Evolutionary conservation across 2,888 invertebrate species (phyloP).

Genomic region (Neoscelio sp.): DNA sequence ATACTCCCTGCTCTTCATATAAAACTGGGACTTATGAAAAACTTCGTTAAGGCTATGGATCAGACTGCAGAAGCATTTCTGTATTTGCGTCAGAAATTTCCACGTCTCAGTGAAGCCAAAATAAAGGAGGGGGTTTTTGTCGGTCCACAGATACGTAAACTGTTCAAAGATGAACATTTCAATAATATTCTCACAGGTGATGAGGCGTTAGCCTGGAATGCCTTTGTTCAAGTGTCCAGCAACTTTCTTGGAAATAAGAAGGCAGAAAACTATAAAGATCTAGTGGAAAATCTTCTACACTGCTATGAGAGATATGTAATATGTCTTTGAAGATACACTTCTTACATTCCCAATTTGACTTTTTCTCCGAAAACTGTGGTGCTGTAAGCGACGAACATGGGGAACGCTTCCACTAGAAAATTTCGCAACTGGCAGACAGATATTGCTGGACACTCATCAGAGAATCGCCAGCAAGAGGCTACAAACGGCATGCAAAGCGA

Average conservation of each 20-base stretch:
- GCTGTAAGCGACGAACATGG: constrained; percentile 72
- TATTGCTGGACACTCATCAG: constrained; percentile 42
- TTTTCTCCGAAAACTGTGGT: constrained; percentile 70
- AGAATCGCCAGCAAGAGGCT: constrained; percentile 6
- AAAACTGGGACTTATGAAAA: constrained; percentile 30
- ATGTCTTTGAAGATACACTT: too few relatives aligned
- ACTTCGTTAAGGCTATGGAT: constrained; percentile 36
- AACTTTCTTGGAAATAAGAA: constrained; percentile 48
- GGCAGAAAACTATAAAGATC: constrained; percentile 33
- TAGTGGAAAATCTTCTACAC: constrained; percentile 38
- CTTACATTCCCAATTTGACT: constrained; percentile 72
- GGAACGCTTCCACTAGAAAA: constrained; percentile 74
- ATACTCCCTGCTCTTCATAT: constrained; percentile 18
- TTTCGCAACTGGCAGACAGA: constrained; percentile 70
- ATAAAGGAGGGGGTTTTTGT: constrained; percentile 57
- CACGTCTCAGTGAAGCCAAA: constrained; percentile 43
- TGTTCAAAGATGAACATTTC: not conserved
- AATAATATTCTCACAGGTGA: not conserved
- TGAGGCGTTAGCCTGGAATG: constrained; percentile 41
- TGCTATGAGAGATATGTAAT: too few relatives aligned
- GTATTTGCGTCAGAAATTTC: constrained; percentile 35
- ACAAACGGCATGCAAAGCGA: constrained; percentile 1
- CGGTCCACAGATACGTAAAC: constrained; percentile 45
- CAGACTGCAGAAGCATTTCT: constrained; percentile 21
- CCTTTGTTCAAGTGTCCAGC: constrained; percentile 19